Percentiles rank a stretch among this genome's conserved stretches.
Conservation (phyloP, 2,113 vertebrate species). For the Ochotona curzoniae region DNA sequence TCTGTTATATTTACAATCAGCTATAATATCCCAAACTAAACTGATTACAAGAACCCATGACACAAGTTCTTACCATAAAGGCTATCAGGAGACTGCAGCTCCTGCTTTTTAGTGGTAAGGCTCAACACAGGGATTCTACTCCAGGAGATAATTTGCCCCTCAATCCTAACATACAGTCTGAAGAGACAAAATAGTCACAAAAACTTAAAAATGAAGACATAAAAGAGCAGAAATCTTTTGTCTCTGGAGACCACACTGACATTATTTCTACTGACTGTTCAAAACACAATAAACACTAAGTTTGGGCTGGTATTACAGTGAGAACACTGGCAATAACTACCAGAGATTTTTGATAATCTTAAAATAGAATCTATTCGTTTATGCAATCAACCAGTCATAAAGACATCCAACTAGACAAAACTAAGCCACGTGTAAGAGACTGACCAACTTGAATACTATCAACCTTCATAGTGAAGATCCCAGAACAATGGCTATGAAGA, state of each 20-base stretch:
- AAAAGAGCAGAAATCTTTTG: not conserved
- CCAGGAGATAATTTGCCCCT: constrained; percentile 25
- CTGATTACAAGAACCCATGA: constrained; percentile 20
- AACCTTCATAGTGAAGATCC: not conserved
- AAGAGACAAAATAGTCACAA: constrained; percentile 34
- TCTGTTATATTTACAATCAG: constrained; percentile 57
- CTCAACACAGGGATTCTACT: constrained; percentile 48
- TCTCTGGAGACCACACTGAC: not conserved
- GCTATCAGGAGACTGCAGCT: constrained; percentile 14
- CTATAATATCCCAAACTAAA: constrained; percentile 58
- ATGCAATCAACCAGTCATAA: constrained; percentile 1
- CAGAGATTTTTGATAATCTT: not conserved
- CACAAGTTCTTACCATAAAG: constrained; percentile 42
- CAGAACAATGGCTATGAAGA: constrained; percentile 1
- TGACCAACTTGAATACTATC: not conserved
- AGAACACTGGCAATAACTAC: not conserved
- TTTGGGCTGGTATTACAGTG: not conserved
- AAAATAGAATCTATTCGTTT: constrained; percentile 1
- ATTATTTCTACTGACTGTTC: not conserved
- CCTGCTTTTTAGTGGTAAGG: constrained; percentile 27
- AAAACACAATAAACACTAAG: constrained; percentile 17
- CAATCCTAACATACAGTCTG: not conserved
- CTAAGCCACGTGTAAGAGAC: not conserved
- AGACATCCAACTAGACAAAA: constrained; percentile 12
- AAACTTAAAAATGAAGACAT: constrained; percentile 42